Conservation (phyloP, 2,888 invertebrate species). For the Gandaritis pyraliata region DNA sequence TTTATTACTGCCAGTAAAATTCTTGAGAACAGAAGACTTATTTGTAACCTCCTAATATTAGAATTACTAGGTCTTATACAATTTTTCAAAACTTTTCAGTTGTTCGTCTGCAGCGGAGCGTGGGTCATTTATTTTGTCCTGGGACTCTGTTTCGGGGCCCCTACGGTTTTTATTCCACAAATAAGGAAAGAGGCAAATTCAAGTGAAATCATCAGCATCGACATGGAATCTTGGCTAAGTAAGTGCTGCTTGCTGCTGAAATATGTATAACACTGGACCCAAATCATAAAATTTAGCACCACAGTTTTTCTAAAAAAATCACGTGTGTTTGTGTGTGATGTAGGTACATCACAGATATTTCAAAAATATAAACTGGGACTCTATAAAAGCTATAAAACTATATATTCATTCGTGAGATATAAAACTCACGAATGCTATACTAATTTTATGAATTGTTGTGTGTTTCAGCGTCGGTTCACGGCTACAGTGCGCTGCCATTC, state of each 20-base stretch:
- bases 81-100: constrained; percentile 44
- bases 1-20: constrained; percentile 31
- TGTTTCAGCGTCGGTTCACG: constrained; percentile 57
- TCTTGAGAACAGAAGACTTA: constrained; percentile 14
- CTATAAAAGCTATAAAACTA: constrained; percentile 17
- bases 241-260: constrained; percentile 31
- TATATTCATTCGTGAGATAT: too few species aligned
- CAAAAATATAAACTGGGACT: background rate
- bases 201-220: constrained; percentile 47
- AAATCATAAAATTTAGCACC: background rate
- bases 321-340: background rate
- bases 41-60: constrained; percentile 24
- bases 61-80: constrained; percentile 28
- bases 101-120: constrained; percentile 51
- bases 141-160: constrained; percentile 56
- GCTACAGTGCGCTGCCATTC: constrained; percentile 54
- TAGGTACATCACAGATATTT: background rate
- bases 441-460: constrained; percentile 23
- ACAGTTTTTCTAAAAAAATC: background rate
- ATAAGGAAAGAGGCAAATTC: constrained; percentile 52
- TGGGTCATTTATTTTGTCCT: constrained; percentile 53
- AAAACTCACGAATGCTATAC: constrained; percentile 12
- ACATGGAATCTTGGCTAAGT: constrained; percentile 63
- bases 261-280: background rate
- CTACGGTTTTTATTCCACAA: constrained; percentile 60